Conservation (phyloP, 2,888 invertebrate species). For the Agriopis leucophaearia region DNA sequence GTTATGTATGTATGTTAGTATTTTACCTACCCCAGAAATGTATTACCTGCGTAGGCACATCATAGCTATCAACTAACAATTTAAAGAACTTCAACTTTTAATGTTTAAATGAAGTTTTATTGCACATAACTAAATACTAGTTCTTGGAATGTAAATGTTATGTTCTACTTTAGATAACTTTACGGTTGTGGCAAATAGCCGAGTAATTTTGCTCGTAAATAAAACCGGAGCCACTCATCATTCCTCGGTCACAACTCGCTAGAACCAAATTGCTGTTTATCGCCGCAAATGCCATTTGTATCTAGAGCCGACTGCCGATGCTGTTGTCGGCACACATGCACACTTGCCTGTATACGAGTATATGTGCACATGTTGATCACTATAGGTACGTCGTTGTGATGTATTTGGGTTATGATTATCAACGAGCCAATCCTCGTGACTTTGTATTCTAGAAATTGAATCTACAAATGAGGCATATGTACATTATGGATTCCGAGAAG, state of each 20-base stretch:
- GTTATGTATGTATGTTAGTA: not conserved
- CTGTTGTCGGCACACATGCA: not conserved
- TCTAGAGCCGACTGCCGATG: constrained; percentile 20
- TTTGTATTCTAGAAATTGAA: constrained; percentile 19
- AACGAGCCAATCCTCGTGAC: constrained; percentile 14
- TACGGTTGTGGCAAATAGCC: constrained; percentile 34
- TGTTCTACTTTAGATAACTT: constrained; percentile 38
- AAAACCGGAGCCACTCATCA: constrained; percentile 30
- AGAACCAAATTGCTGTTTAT: constrained; percentile 36
- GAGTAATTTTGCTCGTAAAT: constrained; percentile 38
- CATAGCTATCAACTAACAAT: constrained; percentile 7
- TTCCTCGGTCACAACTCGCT: constrained; percentile 29
- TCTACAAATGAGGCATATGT: constrained; percentile 5
- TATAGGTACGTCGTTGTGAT: constrained; percentile 6
- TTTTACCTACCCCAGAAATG: not conserved
- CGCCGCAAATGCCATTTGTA: constrained; percentile 33
- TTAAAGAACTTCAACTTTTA: constrained; percentile 31
- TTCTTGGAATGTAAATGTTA: constrained; percentile 44
- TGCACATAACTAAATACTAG: constrained; percentile 40
- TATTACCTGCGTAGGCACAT: not conserved
- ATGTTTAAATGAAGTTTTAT: constrained; percentile 42
- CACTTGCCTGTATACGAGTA: not conserved
- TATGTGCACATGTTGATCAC: constrained; percentile 1
- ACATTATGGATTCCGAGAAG: constrained; percentile 6
- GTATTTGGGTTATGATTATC: constrained; percentile 16